A percentile compares a stretch with the other conserved stretches of the same genome.
Evolutionary conservation across 2,888 invertebrate genomes (phyloP).

Genomic region (Tipula vernalis): DNA sequence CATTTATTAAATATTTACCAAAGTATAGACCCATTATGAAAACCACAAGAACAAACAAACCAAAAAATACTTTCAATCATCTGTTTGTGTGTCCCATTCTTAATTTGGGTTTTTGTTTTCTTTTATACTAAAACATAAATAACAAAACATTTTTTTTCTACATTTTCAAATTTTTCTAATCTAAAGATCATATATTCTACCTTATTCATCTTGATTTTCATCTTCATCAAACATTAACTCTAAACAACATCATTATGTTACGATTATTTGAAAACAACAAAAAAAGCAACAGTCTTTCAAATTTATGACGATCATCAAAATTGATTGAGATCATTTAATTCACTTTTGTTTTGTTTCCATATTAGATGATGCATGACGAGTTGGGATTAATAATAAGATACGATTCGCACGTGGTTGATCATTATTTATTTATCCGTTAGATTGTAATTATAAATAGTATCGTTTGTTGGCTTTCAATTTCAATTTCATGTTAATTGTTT

Average conservation of each 20-base stretch:
- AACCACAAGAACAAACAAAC: background rate
- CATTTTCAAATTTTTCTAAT: background rate
- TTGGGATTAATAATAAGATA: background rate
- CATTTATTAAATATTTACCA: background rate
- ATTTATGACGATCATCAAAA: background rate
- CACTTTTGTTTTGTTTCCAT: background rate
- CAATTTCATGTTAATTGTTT: background rate
- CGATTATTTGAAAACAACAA: background rate
- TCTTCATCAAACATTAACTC: background rate
- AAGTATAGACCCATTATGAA: background rate
- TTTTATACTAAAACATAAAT: background rate
- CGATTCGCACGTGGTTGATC: background rate
- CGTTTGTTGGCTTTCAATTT: background rate
- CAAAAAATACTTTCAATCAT: background rate
- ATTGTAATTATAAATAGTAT: background rate
- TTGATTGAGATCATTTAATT: slow-evolving; percentile 4
- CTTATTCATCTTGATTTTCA: background rate
- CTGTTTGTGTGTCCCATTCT: background rate
- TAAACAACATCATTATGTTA: background rate
- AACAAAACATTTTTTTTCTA: background rate
- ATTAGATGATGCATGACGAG: no score
- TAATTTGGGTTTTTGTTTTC: background rate
- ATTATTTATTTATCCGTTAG: background rate
- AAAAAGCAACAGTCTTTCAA: background rate
- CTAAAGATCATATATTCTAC: background rate